Evolutionary conservation across 2,888 invertebrate species (phyloP).

Genomic region (Diarsia brunnea): DNA sequence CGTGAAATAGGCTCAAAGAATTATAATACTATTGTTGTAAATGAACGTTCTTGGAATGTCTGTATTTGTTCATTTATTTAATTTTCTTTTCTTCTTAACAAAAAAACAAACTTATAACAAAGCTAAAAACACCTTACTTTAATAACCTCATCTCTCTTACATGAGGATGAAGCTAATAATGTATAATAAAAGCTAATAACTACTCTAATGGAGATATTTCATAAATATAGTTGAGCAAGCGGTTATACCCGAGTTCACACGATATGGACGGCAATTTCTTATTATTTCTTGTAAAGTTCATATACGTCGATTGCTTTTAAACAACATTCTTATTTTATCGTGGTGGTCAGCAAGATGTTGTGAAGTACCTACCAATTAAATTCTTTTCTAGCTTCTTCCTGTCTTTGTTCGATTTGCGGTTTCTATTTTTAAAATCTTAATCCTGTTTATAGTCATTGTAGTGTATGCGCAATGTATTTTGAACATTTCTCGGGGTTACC

Average conservation of each 20-base stretch:
- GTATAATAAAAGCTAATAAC: no score
- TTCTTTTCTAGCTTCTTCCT: neutral
- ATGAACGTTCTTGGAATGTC: no score
- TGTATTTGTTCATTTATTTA: no score
- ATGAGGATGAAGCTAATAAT: conserved; percentile 10
- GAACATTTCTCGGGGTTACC: neutral
- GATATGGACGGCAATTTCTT: neutral
- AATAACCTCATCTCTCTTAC: conserved; percentile 4
- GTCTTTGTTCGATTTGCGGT: neutral
- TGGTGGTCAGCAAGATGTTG: neutral
- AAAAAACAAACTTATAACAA: neutral
- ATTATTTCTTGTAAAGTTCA: neutral
- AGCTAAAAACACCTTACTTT: neutral
- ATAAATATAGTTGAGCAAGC: conserved; percentile 2
- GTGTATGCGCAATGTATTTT: no score
- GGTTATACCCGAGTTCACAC: neutral
- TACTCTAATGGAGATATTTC: no score
- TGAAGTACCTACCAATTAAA: neutral
- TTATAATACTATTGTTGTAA: no score
- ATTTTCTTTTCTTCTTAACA: no score
- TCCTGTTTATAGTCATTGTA: neutral
- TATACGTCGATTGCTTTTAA: neutral
- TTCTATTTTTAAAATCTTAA: neutral
- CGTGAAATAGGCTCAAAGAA: no score
- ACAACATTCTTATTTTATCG: neutral